A percentile compares a stretch with the other conserved stretches of the same genome.
Evolutionary conservation across 2,113 vertebrate species (phyloP).

Genomic region (Dascyllus trimaculatus): DNA sequence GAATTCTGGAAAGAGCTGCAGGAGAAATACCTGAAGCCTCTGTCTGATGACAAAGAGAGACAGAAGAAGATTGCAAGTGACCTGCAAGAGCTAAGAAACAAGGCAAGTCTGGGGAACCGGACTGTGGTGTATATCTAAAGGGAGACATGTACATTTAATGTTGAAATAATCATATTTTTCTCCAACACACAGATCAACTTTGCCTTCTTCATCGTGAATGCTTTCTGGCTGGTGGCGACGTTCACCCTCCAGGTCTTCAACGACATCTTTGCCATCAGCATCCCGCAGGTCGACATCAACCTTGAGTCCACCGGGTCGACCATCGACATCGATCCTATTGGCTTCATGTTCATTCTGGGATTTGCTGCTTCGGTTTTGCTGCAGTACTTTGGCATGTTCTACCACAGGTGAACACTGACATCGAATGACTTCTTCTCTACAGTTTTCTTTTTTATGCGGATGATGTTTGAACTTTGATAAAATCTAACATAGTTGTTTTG

Average conservation of each 20-base stretch:
- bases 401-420: conserved; percentile 70
- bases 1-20: conserved; percentile 70
- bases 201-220: conserved; percentile 77
- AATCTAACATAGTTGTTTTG: background rate
- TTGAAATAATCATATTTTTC: background rate
- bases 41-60: conserved; percentile 67
- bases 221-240: conserved; percentile 78
- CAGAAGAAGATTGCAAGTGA: conserved; percentile 61
- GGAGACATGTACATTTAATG: background rate
- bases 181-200: conserved; percentile 69
- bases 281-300: conserved; percentile 45
- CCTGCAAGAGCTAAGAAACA: conserved; percentile 76
- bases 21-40: conserved; percentile 73
- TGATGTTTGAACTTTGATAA: background rate
- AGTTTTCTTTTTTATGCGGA: background rate
- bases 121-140: background rate
- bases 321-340: conserved; percentile 52
- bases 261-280: conserved; percentile 11
- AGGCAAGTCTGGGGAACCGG: conserved; percentile 33
- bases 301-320: rapidly evolving
- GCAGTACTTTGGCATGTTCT: conserved; percentile 75
- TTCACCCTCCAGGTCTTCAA: conserved; percentile 74
- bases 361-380: conserved; percentile 41
- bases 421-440: background rate
- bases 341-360: conserved; percentile 76